Percentiles rank a stretch among this genome's conserved stretches.
phyloP scores from a whole-genome alignment of 2,888 invertebrate genomes.

The Diloba caeruleocephala region DNA sequence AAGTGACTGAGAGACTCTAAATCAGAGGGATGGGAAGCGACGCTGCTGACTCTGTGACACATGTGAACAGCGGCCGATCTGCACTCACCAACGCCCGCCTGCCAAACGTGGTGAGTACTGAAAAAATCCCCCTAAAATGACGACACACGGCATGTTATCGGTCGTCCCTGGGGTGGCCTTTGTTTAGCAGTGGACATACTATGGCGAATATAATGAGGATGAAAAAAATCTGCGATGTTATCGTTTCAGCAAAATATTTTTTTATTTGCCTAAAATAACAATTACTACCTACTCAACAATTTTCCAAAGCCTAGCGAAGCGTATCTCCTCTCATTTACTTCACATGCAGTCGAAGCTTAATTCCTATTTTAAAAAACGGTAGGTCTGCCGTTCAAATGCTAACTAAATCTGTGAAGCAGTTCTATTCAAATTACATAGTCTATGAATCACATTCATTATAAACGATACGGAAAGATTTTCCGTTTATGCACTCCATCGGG shows the following conservation, averaged over 20 bases:
- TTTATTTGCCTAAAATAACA: slow-evolving; percentile 18
- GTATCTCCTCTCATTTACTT: slow-evolving; percentile 40
- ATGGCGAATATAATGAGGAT: too few species aligned
- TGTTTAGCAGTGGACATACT: too few species aligned
- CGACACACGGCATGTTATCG: too few species aligned
- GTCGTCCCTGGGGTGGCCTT: too few species aligned
- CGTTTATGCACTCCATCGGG: slow-evolving; percentile 59
- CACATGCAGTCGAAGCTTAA: slow-evolving; percentile 20
- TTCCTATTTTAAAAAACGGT: slow-evolving; percentile 45
- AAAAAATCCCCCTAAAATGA: too few species aligned
- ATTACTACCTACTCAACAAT: slow-evolving; percentile 6
- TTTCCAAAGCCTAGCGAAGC: slow-evolving; percentile 32
- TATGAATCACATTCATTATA: slow-evolving; percentile 53
- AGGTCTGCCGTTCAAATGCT: slow-evolving; percentile 39
- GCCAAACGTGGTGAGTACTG: too few species aligned
- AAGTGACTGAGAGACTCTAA: too few species aligned
- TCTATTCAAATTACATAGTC: slow-evolving; percentile 49
- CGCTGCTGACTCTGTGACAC: too few species aligned
- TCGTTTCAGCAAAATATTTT: slow-evolving; percentile 9
- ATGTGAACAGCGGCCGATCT: too few species aligned
- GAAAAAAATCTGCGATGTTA: slow-evolving; percentile 7
- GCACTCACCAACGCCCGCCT: too few species aligned
- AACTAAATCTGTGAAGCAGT: slow-evolving; percentile 43
- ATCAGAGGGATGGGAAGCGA: too few species aligned
- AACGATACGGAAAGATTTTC: slow-evolving; percentile 67